phyloP scores from a whole-genome alignment of 2,113 vertebrate genomes.

The Triplophysa siluroides region DNA sequence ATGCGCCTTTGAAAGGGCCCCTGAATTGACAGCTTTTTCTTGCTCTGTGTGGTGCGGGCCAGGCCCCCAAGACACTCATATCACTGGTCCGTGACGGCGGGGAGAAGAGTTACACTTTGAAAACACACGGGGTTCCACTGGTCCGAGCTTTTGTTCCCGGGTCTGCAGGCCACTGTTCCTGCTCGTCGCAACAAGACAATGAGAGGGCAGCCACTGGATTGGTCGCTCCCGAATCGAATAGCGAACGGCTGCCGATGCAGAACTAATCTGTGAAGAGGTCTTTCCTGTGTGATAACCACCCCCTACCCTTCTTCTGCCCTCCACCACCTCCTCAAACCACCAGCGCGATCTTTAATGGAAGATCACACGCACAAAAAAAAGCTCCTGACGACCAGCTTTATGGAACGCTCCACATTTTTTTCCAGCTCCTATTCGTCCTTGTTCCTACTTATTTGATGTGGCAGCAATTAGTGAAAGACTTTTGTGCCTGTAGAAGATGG shows the following conservation, averaged over 20 bases:
- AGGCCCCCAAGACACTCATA: slow-evolving; percentile 73
- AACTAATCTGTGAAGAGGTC: slow-evolving; percentile 83
- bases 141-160: slow-evolving; percentile 63
- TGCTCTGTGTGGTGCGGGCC: slow-evolving; percentile 67
- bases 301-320: slow-evolving; percentile 46
- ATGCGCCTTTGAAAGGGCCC: slow-evolving; percentile 74
- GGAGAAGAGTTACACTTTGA: slow-evolving; percentile 70
- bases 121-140: slow-evolving; percentile 56
- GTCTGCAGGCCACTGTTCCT: slow-evolving; percentile 71
- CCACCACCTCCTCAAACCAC: slow-evolving; percentile 54
- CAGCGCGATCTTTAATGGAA: slow-evolving; percentile 77
- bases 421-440: slow-evolving; percentile 74
- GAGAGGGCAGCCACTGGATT: slow-evolving; percentile 73
- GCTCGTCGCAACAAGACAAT: slow-evolving; percentile 76
- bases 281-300: slow-evolving; percentile 76
- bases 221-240: slow-evolving; percentile 80
- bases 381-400: slow-evolving; percentile 60
- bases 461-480: slow-evolving; percentile 85
- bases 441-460: slow-evolving; percentile 86
- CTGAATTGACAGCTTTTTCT: slow-evolving; percentile 79
- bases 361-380: slow-evolving; percentile 64
- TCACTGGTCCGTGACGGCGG: slow-evolving; percentile 79
- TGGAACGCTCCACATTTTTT: slow-evolving; percentile 66
- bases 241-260: slow-evolving; percentile 78
- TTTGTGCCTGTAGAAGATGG: slow-evolving; percentile 78